phyloP scores from a whole-genome alignment of 2,888 invertebrate genomes.

The Folsomia candida region DNA sequence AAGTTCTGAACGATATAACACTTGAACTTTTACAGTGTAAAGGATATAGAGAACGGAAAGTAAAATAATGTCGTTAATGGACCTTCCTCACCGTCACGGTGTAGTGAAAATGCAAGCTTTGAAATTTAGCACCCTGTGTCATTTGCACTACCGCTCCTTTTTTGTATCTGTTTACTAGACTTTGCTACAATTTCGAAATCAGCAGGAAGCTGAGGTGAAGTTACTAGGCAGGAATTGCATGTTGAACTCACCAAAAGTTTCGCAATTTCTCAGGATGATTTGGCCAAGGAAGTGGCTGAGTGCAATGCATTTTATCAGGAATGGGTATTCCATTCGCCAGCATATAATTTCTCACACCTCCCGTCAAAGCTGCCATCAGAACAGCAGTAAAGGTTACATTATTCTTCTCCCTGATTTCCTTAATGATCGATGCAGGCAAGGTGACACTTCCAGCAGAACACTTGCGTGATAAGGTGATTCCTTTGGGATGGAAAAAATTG shows the following conservation, averaged over 20 bases:
- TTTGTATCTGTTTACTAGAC: no score
- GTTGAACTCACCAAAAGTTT: constrained; percentile 36
- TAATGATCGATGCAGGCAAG: constrained; percentile 29
- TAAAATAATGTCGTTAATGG: no score
- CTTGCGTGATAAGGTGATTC: constrained; percentile 20
- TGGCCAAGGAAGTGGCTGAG: constrained; percentile 35
- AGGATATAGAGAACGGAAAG: no score
- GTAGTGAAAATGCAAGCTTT: no score
- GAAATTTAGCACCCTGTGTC: no score
- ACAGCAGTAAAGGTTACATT: constrained; percentile 35
- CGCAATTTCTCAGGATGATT: constrained; percentile 38
- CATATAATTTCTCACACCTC: constrained; percentile 42
- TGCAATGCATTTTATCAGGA: constrained; percentile 36
- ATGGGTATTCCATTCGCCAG: constrained; percentile 32
- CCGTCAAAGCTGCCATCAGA: constrained; percentile 33
- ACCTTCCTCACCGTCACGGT: no score
- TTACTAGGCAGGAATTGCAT: not conserved
- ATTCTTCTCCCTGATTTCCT: constrained; percentile 18
- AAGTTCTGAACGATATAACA: no score
- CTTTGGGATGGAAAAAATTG: constrained; percentile 32
- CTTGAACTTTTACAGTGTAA: no score
- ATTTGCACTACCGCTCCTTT: no score
- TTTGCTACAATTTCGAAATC: no score
- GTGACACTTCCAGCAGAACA: constrained; percentile 22
- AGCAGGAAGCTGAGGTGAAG: no score